Conservation (phyloP, 2,888 invertebrate species). For the Phymatocera aterrima region DNA sequence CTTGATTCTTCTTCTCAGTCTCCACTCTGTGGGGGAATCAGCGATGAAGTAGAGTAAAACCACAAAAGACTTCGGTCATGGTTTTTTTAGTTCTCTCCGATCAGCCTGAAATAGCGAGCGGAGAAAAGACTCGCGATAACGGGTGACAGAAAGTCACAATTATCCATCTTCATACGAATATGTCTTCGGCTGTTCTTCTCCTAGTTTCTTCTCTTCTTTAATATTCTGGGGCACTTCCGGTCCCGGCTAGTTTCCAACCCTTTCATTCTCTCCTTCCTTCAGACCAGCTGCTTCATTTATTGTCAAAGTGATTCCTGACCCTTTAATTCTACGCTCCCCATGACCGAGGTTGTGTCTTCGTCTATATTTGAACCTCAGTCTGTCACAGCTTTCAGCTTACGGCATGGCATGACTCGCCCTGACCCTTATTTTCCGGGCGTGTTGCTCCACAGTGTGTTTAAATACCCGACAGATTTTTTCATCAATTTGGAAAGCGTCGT, state of each 20-base stretch:
- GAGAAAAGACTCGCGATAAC: too few relatives aligned
- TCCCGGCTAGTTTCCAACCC: too few relatives aligned
- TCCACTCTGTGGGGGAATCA: neutral
- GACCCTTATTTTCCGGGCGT: constrained; percentile 11
- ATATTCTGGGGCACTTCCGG: too few relatives aligned
- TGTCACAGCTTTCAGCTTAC: neutral
- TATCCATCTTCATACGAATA: too few relatives aligned
- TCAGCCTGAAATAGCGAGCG: too few relatives aligned
- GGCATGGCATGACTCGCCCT: neutral
- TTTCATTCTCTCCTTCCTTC: neutral
- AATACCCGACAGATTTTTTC: neutral
- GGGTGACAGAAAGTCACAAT: too few relatives aligned
- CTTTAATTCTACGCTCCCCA: constrained; percentile 2
- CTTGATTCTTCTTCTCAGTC: neutral
- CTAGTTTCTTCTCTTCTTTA: too few relatives aligned
- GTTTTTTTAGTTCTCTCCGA: too few relatives aligned
- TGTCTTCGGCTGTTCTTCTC: too few relatives aligned
- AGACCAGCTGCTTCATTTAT: constrained; percentile 5
- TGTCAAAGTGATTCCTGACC: constrained; percentile 22
- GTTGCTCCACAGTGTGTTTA: neutral
- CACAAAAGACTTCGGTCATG: neutral
- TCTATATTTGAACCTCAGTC: constrained; percentile 14
- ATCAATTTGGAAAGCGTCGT: neutral
- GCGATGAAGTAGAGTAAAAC: neutral
- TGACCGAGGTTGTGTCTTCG: constrained; percentile 24